Evolutionary conservation across 64 coral and sea anemone species (phyloP).

Genomic region (Porites lutea): DNA sequence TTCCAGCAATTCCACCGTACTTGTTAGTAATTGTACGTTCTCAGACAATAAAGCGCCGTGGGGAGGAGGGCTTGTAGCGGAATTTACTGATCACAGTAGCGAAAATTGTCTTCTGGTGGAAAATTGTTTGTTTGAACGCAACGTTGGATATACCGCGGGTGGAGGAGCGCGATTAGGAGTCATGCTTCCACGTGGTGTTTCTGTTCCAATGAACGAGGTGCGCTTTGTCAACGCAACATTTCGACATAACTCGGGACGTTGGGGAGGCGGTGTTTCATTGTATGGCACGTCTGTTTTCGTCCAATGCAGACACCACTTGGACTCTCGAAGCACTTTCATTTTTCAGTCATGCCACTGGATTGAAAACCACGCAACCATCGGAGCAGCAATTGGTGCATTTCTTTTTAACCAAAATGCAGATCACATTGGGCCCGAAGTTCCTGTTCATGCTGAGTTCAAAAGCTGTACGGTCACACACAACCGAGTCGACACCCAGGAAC

Average conservation of each 20-base stretch:
- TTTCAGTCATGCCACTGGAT: conserved; percentile 69
- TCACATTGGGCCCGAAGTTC: conserved; percentile 36
- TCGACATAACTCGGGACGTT: conserved; percentile 48
- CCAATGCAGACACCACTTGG: neutral
- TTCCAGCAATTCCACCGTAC: conserved; percentile 30
- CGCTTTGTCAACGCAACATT: conserved; percentile 36
- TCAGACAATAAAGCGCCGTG: conserved; percentile 40
- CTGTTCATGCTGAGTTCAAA: conserved; percentile 39
- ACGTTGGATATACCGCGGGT: conserved; percentile 42
- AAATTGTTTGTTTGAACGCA: conserved; percentile 47
- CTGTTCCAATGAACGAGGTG: conserved; percentile 27
- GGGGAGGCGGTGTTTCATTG: conserved; percentile 74
- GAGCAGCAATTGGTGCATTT: conserved; percentile 59
- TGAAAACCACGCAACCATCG: conserved; percentile 55
- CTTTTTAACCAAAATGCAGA: conserved; percentile 64
- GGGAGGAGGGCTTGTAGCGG: conserved; percentile 47
- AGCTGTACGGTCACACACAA: conserved; percentile 51
- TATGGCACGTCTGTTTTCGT: conserved; percentile 39
- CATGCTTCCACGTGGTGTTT: neutral
- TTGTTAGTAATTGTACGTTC: conserved; percentile 60
- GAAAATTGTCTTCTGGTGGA: conserved; percentile 26
- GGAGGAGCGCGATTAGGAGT: conserved; percentile 45
- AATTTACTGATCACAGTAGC: conserved; percentile 14
- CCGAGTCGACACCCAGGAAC: neutral
- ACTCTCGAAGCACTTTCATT: neutral